These are phyloP conservation scores for Eristalis pertinax DNA, from an alignment of 2,888 invertebrate species.

Conservation along the genomic window DNA sequence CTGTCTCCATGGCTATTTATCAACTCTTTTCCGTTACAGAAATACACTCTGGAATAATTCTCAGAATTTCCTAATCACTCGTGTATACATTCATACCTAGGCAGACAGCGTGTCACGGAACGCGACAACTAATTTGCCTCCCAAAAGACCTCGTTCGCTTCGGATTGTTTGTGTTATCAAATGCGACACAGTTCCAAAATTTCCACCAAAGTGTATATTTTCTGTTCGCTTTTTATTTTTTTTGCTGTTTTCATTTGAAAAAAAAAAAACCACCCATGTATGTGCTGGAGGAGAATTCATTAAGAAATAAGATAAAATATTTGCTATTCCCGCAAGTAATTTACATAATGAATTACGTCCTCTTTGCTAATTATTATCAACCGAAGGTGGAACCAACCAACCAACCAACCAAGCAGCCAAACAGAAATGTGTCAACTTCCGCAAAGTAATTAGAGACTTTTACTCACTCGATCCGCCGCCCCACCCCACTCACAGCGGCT, in stretches of 20 bases:
- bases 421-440: background rate
- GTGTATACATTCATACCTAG: background rate
- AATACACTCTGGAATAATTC: background rate
- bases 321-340: conserved; percentile 52
- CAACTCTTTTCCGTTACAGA: background rate
- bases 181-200: background rate
- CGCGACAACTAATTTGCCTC: background rate
- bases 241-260: no score
- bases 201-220: background rate
- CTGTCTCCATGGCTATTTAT: background rate
- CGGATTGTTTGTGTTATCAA: background rate
- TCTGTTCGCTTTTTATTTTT: no score
- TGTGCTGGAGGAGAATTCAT: conserved; percentile 26
- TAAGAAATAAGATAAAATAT: conserved; percentile 31
- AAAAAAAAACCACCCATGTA: no score
- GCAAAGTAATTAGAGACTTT: background rate
- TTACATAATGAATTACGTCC: conserved; percentile 59
- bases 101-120: background rate
- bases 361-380: background rate
- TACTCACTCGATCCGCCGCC: background rate
- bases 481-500: background rate
- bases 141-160: background rate
- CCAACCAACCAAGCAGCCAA: background rate
- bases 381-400: background rate
- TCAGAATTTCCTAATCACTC: background rate